Percentiles rank a stretch among this genome's conserved stretches.
Conservation (phyloP, 1,140 invertebrate genomes). For the Drosophila leontia region DNA sequence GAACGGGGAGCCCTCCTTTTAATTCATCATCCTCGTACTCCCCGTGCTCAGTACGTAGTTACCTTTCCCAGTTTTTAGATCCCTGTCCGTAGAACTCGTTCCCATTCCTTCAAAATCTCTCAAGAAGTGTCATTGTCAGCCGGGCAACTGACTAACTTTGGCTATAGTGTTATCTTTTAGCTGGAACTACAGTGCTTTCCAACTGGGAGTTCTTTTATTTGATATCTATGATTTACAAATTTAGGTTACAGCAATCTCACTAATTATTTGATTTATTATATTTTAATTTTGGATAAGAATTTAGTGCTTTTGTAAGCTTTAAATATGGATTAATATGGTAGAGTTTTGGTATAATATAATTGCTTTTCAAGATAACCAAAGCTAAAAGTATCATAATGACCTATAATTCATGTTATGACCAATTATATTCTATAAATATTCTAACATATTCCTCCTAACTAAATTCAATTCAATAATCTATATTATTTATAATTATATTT, state of each 20-base stretch:
- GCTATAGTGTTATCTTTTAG: background rate
- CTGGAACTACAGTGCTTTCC: background rate
- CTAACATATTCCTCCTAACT: background rate
- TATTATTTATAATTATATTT: background rate
- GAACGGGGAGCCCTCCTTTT: conserved; percentile 17
- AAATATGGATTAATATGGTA: no score
- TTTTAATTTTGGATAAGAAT: no score
- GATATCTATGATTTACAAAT: no score
- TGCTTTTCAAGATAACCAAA: no score
- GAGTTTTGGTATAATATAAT: no score
- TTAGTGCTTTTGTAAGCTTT: no score
- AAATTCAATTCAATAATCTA: background rate
- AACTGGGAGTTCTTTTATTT: background rate
- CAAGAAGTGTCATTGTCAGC: conserved; percentile 28
- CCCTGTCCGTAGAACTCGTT: background rate
- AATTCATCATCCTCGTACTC: conserved; percentile 9
- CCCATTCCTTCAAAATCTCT: conserved; percentile 3
- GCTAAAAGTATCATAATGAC: no score
- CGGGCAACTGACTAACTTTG: conserved; percentile 32
- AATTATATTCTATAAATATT: background rate
- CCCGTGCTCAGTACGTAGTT: background rate
- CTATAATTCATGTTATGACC: background rate
- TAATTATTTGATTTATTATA: background rate
- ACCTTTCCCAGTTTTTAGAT: conserved; percentile 3
- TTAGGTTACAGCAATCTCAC: background rate